phyloP scores from a whole-genome alignment of 2,888 invertebrate genomes.

The Idaea dimidiata region DNA sequence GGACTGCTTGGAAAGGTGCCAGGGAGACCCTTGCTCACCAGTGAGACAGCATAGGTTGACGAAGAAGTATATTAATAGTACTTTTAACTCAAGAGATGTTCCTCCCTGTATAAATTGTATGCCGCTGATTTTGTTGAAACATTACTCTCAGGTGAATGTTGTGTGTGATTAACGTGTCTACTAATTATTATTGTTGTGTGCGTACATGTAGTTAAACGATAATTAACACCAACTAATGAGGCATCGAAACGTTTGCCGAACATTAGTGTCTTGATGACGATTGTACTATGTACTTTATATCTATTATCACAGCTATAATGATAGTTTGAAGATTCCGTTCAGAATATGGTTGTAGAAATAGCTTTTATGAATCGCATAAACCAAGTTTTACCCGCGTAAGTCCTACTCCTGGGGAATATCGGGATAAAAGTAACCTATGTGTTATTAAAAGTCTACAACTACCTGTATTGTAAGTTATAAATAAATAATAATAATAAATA shows the following conservation, averaged over 20 bases:
- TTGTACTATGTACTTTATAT: not conserved
- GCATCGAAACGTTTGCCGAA: conserved; percentile 20
- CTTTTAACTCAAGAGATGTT: too few species aligned
- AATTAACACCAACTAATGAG: conserved; percentile 25
- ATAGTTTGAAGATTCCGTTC: not conserved
- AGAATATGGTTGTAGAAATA: not conserved
- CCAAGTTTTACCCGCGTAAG: too few species aligned
- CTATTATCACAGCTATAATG: not conserved
- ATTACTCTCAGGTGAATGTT: not conserved
- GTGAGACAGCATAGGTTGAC: too few species aligned
- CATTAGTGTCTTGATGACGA: conserved; percentile 9
- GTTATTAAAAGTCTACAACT: too few species aligned
- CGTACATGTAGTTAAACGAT: conserved; percentile 16
- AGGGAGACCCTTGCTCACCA: too few species aligned
- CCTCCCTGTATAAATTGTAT: not conserved
- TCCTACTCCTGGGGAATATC: too few species aligned
- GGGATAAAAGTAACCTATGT: too few species aligned
- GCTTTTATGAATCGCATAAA: too few species aligned
- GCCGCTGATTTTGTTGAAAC: not conserved
- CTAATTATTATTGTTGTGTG: conserved; percentile 12
- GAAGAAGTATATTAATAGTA: too few species aligned
- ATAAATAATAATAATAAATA: too few species aligned
- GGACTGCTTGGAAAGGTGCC: too few species aligned
- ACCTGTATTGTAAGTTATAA: too few species aligned
- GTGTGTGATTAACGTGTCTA: not conserved